Conservation (phyloP, 2,113 vertebrate species). For the Talpa occidentalis region DNA sequence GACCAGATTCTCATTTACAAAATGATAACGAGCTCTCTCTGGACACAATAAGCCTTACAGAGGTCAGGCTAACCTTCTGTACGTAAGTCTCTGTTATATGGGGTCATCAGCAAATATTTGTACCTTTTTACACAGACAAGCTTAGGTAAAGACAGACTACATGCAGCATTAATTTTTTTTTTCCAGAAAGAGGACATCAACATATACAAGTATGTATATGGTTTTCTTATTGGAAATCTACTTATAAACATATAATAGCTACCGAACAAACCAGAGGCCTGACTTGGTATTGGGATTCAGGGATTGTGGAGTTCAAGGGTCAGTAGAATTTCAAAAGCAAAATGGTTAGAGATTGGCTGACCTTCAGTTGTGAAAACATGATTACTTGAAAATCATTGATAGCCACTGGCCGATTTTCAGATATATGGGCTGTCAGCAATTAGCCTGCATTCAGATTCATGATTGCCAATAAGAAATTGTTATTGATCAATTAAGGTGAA, state of each 20-base stretch:
- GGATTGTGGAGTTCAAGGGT: background rate
- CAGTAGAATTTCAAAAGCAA: background rate
- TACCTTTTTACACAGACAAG: background rate
- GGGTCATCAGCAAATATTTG: background rate
- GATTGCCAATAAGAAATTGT: background rate
- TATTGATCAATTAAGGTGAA: conserved; percentile 44
- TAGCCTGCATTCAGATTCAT: conserved; percentile 24
- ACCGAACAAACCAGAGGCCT: background rate
- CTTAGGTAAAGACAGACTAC: background rate
- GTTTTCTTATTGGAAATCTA: background rate
- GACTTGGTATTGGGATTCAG: background rate
- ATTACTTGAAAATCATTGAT: conserved; percentile 51
- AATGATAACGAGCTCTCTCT: background rate
- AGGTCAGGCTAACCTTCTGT: background rate
- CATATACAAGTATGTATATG: background rate
- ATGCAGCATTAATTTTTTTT: background rate
- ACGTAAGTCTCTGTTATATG: background rate
- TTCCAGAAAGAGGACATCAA: background rate
- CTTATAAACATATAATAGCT: background rate
- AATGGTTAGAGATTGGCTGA: background rate
- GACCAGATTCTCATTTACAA: conserved; percentile 13
- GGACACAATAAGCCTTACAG: background rate
- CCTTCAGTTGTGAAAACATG: conserved; percentile 46
- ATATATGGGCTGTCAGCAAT: background rate
- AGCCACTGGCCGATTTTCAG: conserved; percentile 44